A percentile compares a stretch with the other conserved stretches of the same genome.
phyloP scores from a whole-genome alignment of 2,113 vertebrate species.

The Rhinoptilus africanus region DNA sequence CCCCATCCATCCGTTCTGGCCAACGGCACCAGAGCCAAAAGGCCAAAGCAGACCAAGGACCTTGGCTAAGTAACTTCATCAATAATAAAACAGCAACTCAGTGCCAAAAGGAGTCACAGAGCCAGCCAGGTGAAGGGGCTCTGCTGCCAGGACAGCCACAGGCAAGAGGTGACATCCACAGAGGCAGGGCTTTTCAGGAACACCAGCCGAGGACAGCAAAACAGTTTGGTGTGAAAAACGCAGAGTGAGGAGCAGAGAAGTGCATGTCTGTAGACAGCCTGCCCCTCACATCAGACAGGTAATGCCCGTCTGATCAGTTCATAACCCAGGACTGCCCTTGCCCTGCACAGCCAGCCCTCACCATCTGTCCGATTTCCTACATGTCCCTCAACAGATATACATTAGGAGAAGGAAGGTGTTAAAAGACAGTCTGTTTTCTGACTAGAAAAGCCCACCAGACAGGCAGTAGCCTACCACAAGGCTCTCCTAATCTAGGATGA shows the following conservation, averaged over 20 bases:
- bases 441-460: not conserved
- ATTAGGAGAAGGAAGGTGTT: not conserved
- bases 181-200: not conserved
- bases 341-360: not conserved
- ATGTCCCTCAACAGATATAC: accelerated
- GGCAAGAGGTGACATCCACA: not conserved
- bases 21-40: not conserved
- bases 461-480: not conserved
- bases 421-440: not conserved
- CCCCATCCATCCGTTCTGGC: not conserved
- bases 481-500: not conserved
- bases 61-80: not conserved
- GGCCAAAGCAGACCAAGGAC: not conserved
- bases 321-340: not conserved
- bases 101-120: not conserved
- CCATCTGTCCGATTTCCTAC: not conserved
- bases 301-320: not conserved
- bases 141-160: not conserved
- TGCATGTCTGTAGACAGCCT: not conserved
- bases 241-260: not conserved
- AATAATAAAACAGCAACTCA: not conserved
- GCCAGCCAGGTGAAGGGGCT: not conserved
- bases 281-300: not conserved
- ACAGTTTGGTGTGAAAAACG: accelerated
- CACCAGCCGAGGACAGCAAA: not conserved